phyloP scores from a whole-genome alignment of 2,113 vertebrate species.

The Sapayoa aenigma region DNA sequence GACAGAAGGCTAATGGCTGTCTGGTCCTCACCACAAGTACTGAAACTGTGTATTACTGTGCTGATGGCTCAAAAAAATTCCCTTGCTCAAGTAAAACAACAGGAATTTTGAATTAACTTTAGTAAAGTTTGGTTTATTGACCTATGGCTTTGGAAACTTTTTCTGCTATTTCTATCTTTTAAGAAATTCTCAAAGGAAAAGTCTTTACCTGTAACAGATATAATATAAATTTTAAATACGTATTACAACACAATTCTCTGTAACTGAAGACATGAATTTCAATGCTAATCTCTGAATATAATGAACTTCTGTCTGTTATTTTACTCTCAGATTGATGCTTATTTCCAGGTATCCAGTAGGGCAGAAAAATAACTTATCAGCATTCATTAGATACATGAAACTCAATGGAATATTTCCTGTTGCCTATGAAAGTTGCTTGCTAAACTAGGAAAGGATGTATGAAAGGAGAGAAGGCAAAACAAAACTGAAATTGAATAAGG shows the following conservation, averaged over 20 bases:
- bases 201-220: constrained; percentile 15
- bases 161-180: background rate
- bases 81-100: background rate
- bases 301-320: constrained; percentile 44
- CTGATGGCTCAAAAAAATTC: background rate
- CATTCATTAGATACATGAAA: constrained; percentile 55
- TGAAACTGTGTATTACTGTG: background rate
- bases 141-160: constrained; percentile 9
- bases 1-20: background rate
- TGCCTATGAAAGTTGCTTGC: constrained; percentile 29
- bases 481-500: constrained; percentile 15
- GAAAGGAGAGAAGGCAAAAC: constrained; percentile 45
- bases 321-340: constrained; percentile 30
- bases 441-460: constrained; percentile 2
- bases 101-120: background rate
- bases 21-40: background rate
- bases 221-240: constrained; percentile 42
- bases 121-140: background rate
- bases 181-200: constrained; percentile 12
- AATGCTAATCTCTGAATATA: constrained; percentile 46
- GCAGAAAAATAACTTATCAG: constrained; percentile 62
- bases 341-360: constrained; percentile 51
- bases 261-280: constrained; percentile 2
- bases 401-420: constrained; percentile 38
- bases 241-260: background rate